Evolutionary conservation across 2,888 invertebrate species (phyloP).

Genomic region (Idaea dimidiata): DNA sequence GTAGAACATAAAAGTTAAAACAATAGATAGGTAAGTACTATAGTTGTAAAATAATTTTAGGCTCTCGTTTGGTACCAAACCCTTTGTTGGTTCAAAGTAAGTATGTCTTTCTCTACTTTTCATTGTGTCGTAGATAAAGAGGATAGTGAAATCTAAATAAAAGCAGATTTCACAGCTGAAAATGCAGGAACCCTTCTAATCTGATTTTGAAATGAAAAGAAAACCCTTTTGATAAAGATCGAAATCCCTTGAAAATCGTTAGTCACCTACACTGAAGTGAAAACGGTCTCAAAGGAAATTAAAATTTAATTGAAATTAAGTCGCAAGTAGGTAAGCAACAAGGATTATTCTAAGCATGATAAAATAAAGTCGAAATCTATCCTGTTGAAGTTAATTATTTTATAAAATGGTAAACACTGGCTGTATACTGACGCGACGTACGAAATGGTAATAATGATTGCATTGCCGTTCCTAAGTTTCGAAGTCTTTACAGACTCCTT

Average conservation of each 20-base stretch:
- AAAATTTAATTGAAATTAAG: not conserved
- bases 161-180: not conserved
- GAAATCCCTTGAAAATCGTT: slow-evolving; percentile 8
- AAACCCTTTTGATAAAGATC: not conserved
- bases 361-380: not conserved
- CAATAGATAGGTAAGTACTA: not conserved
- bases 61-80: not conserved
- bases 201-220: not conserved
- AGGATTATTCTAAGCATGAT: not conserved
- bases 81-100: not conserved
- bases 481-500: no score
- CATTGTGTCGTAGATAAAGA: not conserved
- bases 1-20: not conserved
- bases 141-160: not conserved
- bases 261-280: not conserved
- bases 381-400: no score
- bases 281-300: not conserved
- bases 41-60: not conserved
- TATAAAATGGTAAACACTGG: no score
- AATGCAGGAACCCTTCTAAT: not conserved
- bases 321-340: not conserved
- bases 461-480: no score
- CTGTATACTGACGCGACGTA: no score
- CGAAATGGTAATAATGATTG: no score
- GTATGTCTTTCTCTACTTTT: not conserved